Conservation (phyloP, 2,113 vertebrate species). For the Athene noctua region DNA sequence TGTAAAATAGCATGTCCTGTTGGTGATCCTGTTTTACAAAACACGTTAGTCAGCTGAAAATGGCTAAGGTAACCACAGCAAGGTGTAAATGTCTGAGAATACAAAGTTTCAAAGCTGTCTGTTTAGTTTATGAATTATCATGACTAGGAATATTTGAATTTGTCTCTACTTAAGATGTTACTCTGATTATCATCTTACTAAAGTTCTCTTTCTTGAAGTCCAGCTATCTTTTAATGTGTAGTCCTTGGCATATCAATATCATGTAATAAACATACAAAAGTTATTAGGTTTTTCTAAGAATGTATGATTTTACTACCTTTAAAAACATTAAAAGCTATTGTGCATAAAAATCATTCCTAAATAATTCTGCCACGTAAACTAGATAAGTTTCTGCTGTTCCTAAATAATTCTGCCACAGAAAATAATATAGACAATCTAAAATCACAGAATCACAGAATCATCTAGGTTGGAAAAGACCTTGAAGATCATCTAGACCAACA, state of each 20-base stretch:
- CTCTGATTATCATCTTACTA: background rate
- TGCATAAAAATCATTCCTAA: background rate
- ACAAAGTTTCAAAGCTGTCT: background rate
- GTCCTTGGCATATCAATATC: fast-evolving
- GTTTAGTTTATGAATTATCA: background rate
- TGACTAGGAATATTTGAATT: background rate
- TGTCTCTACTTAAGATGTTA: background rate
- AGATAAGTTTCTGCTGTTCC: background rate
- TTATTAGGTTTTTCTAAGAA: background rate
- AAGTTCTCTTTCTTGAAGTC: background rate
- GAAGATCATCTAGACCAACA: too few relatives aligned
- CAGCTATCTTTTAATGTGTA: background rate
- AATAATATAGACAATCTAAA: background rate
- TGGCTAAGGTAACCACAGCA: background rate
- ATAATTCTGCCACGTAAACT: background rate
- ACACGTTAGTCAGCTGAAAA: background rate
- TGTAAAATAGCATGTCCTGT: background rate
- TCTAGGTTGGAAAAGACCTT: too few relatives aligned
- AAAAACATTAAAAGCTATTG: background rate
- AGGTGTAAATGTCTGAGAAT: background rate
- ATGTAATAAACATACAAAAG: background rate
- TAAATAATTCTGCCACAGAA: background rate
- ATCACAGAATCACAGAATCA: background rate
- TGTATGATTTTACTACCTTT: background rate
- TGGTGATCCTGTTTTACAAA: background rate